Base-by-base conservation (phyloP, 1,140 invertebrate genomes). In the Drosophila albomicans region DNA sequence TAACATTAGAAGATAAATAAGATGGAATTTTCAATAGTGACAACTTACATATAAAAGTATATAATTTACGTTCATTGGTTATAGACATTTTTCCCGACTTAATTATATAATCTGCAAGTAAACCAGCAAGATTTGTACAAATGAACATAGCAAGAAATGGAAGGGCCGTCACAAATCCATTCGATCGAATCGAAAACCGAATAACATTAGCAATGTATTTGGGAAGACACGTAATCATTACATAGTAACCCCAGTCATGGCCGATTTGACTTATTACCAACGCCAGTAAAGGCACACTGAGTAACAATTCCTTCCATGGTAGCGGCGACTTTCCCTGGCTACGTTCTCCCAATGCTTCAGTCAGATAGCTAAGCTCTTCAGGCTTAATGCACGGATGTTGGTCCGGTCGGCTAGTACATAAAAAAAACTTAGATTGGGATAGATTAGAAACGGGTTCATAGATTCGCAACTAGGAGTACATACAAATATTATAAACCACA, bases 191-290 rank as follows among this genome's bases (percentile, higher is more conserved):
- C 3, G 80, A 69, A 7, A 88, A 68, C 0, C 64, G 49, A 11
- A 86, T 41, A 0, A 91, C 81, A 49, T 91, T 68, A 7, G 48
- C 25, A 57, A 91, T 80, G 38, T 90, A 89, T n/a, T 82, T 85
- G 20, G 98, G 98, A 1, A 99, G 94, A 81, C 97, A 96, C 1
- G 96, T 97, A 11, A 98, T 94, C 93, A 98, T 95, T 1, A 97
- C 98, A 82, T 96, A 98, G 88, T 97, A 97, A 0, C 96, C 96
- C 95, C 97, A 98, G 91, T 98, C 97, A 86, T 97, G 96, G 1
- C 86, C 84, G 66, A 94, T 79, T 82, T 99, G 97, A 7, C 93
- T 93, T 41, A 92, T 91, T n/a, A 95, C 93, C 6, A 95, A 76
- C 1, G 94, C 94, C 92, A 93, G 94, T 32, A 95, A 78, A 0